phyloP scores from a whole-genome alignment of 2,113 vertebrate species.

The Steatornis caripensis region DNA sequence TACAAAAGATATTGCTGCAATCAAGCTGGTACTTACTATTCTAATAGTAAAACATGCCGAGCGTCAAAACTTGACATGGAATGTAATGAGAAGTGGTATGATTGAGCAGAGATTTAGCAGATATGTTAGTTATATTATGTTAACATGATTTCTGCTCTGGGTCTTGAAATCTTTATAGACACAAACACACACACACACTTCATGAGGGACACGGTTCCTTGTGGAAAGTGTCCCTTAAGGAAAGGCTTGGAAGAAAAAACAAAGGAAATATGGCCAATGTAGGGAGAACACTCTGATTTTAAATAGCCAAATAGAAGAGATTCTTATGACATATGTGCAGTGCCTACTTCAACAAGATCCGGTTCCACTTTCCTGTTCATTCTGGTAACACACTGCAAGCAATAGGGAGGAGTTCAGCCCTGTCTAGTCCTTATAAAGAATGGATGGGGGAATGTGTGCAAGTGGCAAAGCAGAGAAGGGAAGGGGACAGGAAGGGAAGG shows the following conservation, averaged over 20 bases:
- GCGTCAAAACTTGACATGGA: conserved; percentile 43
- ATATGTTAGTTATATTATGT: not conserved
- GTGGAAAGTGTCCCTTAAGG: not conserved
- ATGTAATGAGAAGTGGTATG: conserved; percentile 27
- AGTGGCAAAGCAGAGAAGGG: not conserved
- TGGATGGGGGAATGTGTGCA: not conserved
- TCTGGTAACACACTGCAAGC: not conserved
- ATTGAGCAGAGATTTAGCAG: conserved; percentile 24
- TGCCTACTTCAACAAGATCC: not conserved
- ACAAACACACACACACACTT: not conserved
- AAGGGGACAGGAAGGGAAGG: not conserved
- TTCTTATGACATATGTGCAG: not conserved
- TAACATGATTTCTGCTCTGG: not conserved
- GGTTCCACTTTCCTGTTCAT: not conserved
- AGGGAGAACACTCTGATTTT: not conserved
- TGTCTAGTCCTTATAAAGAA: not conserved
- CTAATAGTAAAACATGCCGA: conserved; percentile 32
- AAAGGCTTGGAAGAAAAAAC: not conserved
- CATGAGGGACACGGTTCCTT: not conserved
- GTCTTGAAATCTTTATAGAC: not conserved
- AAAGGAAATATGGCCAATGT: not conserved
- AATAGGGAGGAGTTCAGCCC: not conserved
- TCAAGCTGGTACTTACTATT: conserved; percentile 49
- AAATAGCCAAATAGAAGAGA: not conserved
- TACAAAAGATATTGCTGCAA: conserved; percentile 50